phyloP scores from a whole-genome alignment of 2,113 vertebrate species.

The Cryptotis parvus region DNA sequence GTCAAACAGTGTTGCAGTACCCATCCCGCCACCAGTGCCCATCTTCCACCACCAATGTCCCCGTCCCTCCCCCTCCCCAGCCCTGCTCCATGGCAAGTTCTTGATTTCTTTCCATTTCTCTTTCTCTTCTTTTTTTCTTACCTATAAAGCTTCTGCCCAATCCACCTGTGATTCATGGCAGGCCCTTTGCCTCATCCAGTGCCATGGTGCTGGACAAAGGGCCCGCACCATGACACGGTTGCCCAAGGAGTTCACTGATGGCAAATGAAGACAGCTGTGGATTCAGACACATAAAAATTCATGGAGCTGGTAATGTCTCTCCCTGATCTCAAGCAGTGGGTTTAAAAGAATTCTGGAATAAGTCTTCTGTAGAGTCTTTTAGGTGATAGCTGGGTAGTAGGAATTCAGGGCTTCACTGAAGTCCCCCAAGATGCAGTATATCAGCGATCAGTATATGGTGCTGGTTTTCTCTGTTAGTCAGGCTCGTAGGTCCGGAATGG shows the following conservation, averaged over 20 bases:
- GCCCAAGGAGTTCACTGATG: not conserved
- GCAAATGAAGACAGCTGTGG: not conserved
- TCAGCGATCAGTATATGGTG: not conserved
- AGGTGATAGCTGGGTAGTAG: not conserved
- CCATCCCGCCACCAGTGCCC: too few relatives aligned
- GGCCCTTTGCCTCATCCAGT: not conserved
- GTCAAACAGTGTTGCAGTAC: too few relatives aligned
- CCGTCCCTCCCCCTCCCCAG: too few relatives aligned
- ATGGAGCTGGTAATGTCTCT: not conserved
- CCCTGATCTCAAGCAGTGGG: not conserved
- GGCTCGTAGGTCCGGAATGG: not conserved
- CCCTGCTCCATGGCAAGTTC: too few relatives aligned
- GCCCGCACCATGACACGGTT: not conserved
- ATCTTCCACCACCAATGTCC: too few relatives aligned
- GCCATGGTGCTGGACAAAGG: too few relatives aligned
- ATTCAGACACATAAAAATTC: not conserved
- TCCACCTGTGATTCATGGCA: not conserved
- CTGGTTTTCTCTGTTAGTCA: not conserved
- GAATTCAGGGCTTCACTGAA: not conserved
- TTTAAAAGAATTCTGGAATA: not conserved
- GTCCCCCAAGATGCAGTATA: not conserved
- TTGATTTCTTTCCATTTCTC: too few relatives aligned
- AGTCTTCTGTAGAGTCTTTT: not conserved
- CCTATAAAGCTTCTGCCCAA: not conserved
- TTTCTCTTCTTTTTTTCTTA: too few relatives aligned